A percentile compares a stretch with the other conserved stretches of the same genome.
phyloP scores from a whole-genome alignment of 92 coral and sea anemone genomes.

The Hydrozoanthus gracilis region DNA sequence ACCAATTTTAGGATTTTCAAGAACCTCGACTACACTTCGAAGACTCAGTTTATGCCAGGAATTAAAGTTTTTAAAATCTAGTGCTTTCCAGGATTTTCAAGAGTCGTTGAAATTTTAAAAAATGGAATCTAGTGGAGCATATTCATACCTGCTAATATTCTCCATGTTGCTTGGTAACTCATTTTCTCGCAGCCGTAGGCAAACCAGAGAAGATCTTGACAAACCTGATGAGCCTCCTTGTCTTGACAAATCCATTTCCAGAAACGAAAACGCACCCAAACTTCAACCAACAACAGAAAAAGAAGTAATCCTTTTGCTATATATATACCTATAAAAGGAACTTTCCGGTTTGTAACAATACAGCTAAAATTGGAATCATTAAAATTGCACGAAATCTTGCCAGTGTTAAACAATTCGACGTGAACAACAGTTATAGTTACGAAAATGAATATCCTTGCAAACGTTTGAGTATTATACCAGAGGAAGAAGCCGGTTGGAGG shows the following conservation, averaged over 20 bases:
- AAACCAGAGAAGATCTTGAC: conserved; percentile 23
- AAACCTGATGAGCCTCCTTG: background rate
- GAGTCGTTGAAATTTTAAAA: no score
- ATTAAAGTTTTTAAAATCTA: no score
- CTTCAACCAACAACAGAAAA: background rate
- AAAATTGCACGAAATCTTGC: conserved; percentile 3
- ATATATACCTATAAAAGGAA: conserved; percentile 9
- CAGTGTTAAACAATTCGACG: background rate
- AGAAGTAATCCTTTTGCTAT: background rate
- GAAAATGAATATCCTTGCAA: background rate
- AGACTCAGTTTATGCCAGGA: no score
- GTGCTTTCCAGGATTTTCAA: no score
- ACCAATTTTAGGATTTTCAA: no score
- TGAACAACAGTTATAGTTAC: background rate
- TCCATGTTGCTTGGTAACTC: background rate
- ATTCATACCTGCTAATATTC: conserved; percentile 11
- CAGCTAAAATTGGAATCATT: background rate
- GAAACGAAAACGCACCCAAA: conserved; percentile 3
- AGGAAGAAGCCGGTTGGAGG: background rate
- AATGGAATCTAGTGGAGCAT: background rate
- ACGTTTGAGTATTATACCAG: background rate
- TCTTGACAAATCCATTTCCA: conserved; percentile 22
- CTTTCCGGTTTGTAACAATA: background rate
- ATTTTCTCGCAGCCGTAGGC: conserved; percentile 28
- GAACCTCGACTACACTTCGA: no score